A percentile compares a stretch with the other conserved stretches of the same genome.
Evolutionary conservation across 2,888 invertebrate species (phyloP).

Genomic region (Epirrhoe tristata): DNA sequence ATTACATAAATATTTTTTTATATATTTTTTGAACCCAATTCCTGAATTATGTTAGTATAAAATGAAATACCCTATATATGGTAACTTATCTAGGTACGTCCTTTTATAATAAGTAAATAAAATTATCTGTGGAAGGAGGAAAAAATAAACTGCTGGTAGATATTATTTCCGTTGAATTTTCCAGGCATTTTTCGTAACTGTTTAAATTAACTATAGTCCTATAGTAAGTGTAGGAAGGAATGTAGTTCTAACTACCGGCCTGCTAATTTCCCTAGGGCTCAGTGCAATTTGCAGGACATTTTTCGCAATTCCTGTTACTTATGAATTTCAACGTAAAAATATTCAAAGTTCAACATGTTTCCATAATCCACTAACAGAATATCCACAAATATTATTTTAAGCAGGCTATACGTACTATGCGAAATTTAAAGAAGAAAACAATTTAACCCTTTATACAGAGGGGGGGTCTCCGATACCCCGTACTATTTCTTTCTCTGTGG

Average conservation of each 20-base stretch:
- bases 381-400: too few relatives aligned
- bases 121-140: too few relatives aligned
- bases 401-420: too few relatives aligned
- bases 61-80: too few relatives aligned
- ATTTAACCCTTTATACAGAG: slow-evolving; percentile 12
- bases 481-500: slow-evolving; percentile 31
- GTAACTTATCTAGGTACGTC: too few relatives aligned
- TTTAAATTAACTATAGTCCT: slow-evolving; percentile 17
- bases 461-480: slow-evolving; percentile 5
- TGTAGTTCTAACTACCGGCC: slow-evolving; percentile 21
- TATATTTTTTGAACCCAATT: too few relatives aligned
- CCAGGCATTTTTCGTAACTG: slow-evolving; percentile 13
- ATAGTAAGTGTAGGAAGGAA: slow-evolving; percentile 11
- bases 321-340: slow-evolving; percentile 29
- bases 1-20: too few relatives aligned
- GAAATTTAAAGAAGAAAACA: too few relatives aligned
- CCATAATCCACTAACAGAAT: neutral
- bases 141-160: neutral
- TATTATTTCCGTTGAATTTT: slow-evolving; percentile 9
- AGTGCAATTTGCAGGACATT: slow-evolving; percentile 26
- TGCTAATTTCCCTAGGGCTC: slow-evolving; percentile 40
- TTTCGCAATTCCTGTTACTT: slow-evolving; percentile 32
- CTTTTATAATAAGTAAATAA: too few relatives aligned
- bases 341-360: slow-evolving; percentile 9
- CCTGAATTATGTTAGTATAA: too few relatives aligned